Conservation (phyloP, 2,113 vertebrate species). For the Dicerorhinus sumatrensis region DNA sequence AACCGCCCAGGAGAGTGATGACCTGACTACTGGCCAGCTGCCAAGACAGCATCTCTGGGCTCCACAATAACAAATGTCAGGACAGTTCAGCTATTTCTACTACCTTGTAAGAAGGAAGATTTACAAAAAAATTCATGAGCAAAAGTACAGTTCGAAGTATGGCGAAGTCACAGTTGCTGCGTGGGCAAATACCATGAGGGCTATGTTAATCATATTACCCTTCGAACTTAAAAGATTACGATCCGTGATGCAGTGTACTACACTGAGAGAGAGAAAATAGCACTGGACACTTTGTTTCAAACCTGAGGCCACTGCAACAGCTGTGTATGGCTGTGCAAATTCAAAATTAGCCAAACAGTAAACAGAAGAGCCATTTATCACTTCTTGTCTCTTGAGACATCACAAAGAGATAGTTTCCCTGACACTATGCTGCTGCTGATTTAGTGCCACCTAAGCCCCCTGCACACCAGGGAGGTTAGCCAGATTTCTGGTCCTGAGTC, state of each 20-base stretch:
- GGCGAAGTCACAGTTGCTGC: not conserved
- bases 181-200: not conserved
- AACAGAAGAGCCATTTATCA: constrained; percentile 30
- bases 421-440: not conserved
- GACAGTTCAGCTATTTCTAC: constrained; percentile 4
- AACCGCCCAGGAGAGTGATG: constrained; percentile 9
- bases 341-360: constrained; percentile 32
- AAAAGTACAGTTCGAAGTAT: not conserved
- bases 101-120: constrained; percentile 48
- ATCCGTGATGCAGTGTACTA: not conserved
- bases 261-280: not conserved
- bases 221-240: not conserved
- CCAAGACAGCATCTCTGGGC: not conserved
- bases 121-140: not conserved
- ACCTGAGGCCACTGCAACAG: not conserved
- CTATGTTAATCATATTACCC: not conserved
- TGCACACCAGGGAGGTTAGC: not conserved
- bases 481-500: not conserved
- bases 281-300: constrained; percentile 25
- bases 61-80: constrained; percentile 53
- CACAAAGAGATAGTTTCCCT: constrained; percentile 7
- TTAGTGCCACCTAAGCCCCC: not conserved
- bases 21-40: constrained; percentile 53
- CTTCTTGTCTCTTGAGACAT: not conserved
- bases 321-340: not conserved